Base-by-base conservation (phyloP, 2,113 vertebrate genomes). In the Micronycteris hirsuta region DNA sequence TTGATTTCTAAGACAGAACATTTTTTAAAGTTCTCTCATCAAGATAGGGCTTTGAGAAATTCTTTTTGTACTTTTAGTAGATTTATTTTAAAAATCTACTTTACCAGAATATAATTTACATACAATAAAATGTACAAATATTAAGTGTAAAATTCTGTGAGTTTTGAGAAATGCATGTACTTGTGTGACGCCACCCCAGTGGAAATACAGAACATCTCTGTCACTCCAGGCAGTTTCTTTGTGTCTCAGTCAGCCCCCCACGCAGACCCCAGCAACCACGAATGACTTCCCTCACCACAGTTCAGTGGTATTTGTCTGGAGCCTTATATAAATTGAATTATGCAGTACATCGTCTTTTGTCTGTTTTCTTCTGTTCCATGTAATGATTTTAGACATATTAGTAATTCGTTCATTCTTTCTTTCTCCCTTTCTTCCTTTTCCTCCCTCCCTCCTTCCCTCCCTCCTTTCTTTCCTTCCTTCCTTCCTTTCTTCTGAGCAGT, bases 381-480 rank as follows among this genome's bases (percentile, higher is more conserved):
- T 95, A 73, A 70, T 61, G 38, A 86, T 74, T 86, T 86, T 78
- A 96, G 86, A 70, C 41, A 4, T 84, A 70, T 89, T 43, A 52
- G 56, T 96, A 80, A 43, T 92, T 84, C 77, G 76, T 93, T 97
- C 61, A 0, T 61, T 28, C 58, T 61, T 61, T 26, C 56, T 26
- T 58, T 9, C 54, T 22, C 7, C 5, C 22, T 24, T 10, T 56
- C n/a, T n/a, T n/a, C n/a, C 2, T 2, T 19, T 26, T 26, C 9
- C 56, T 4, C 28, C 26, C 52, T 54, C 20, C 52, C 19, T 54
- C 20, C 28, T 16, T 45, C 31, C 19, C 52, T 73, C 54, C 89
- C 84, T 95, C 93, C 86, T 85, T 85, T 85, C 56, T 4, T 49
- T 58, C 56, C 7, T 45, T 45, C 52, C 91, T 89, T 95, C 89